phyloP scores from a whole-genome alignment of 2,888 invertebrate species.

The Protula sp. region DNA sequence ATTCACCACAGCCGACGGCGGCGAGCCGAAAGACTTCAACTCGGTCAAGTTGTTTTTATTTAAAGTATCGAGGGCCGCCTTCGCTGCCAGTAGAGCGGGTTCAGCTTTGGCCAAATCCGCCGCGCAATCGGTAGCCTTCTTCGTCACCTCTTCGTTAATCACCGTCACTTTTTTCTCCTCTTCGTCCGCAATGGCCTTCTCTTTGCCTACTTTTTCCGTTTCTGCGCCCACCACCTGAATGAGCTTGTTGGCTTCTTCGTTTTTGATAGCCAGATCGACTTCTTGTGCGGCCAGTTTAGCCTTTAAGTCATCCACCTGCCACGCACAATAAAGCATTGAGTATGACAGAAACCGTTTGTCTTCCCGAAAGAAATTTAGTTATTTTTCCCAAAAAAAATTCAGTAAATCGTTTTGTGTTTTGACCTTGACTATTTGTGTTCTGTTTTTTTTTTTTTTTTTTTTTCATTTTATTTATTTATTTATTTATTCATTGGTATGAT shows the following conservation, averaged over 20 bases:
- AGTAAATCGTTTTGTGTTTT: too few relatives aligned
- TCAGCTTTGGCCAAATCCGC: constrained; percentile 89
- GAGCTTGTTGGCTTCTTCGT: constrained; percentile 88
- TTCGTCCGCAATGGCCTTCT: constrained; percentile 79
- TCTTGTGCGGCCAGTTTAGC: constrained; percentile 88
- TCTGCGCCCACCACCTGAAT: constrained; percentile 86
- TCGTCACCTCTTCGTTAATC: constrained; percentile 88
- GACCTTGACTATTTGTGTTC: too few relatives aligned
- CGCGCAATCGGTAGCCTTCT: constrained; percentile 82
- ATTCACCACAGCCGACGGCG: constrained; percentile 87
- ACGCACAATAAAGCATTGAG: neutral
- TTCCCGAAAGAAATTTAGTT: too few relatives aligned
- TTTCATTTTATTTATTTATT: too few relatives aligned
- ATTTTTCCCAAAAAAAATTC: too few relatives aligned
- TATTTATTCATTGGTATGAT: too few relatives aligned
- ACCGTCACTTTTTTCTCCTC: constrained; percentile 89
- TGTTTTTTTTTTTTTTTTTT: too few relatives aligned
- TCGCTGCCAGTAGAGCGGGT: constrained; percentile 85
- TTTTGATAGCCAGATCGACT: constrained; percentile 85
- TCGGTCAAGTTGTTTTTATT: constrained; percentile 95
- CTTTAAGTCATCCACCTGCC: constrained; percentile 86
- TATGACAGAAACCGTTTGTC: too few relatives aligned
- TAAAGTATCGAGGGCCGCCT: constrained; percentile 88
- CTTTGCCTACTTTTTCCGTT: constrained; percentile 87
- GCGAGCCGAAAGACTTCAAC: constrained; percentile 91